phyloP scores from a whole-genome alignment of 1,140 invertebrate species.

The Carcinoscorpius rotundicauda region DNA sequence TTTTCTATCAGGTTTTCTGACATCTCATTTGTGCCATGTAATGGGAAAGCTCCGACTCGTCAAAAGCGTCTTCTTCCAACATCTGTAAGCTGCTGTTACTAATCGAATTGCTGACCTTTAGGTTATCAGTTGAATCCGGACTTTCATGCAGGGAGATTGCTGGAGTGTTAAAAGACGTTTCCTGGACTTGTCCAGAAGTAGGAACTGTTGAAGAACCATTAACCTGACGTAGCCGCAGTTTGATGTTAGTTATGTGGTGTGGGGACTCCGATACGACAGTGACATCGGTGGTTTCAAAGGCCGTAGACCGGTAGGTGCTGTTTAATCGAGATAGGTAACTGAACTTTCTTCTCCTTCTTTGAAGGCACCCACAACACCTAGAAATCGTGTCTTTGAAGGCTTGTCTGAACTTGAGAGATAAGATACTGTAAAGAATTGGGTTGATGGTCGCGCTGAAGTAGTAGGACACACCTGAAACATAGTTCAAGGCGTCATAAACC shows the following conservation, averaged over 20 bases:
- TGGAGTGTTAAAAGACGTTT: no score
- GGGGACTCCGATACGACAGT: background rate
- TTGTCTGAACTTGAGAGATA: constrained; percentile 68
- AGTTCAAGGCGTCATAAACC: constrained; percentile 58
- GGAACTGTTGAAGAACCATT: no score
- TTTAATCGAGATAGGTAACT: background rate
- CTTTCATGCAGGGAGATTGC: no score
- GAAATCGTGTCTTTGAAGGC: constrained; percentile 52
- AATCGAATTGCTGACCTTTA: no score
- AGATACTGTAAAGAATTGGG: constrained; percentile 59
- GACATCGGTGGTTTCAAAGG: background rate
- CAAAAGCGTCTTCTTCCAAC: no score
- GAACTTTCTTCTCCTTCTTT: background rate
- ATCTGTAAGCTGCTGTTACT: no score
- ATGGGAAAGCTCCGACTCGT: no score
- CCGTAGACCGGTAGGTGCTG: background rate
- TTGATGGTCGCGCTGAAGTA: constrained; percentile 71
- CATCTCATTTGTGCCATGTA: no score
- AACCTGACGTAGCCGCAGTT: no score
- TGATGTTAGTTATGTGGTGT: background rate
- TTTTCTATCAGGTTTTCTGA: no score
- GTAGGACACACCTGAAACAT: constrained; percentile 62
- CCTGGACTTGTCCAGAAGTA: no score
- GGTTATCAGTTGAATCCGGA: no score
- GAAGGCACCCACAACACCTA: constrained; percentile 11